A percentile compares a stretch with the other conserved stretches of the same genome.
Conservation (phyloP, 2,797 vertebrate species). For the Notamacropus eugenii region DNA sequence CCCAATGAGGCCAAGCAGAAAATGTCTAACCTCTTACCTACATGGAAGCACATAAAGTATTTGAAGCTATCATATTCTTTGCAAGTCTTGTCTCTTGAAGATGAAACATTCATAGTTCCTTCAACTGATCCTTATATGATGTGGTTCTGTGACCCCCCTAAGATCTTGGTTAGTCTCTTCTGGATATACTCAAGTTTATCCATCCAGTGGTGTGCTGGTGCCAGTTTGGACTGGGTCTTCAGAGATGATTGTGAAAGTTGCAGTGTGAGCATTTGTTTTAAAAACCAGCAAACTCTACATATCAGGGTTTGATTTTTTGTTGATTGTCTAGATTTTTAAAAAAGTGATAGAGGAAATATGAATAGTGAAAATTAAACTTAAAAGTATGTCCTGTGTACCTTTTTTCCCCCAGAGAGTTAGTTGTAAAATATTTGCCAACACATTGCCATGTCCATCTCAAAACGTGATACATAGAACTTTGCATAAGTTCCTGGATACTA, state of each 20-base stretch:
- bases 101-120: not conserved
- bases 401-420: not conserved
- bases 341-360: not conserved
- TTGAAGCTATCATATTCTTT: not conserved
- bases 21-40: not conserved
- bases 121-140: not conserved
- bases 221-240: not conserved
- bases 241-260: not conserved
- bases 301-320: not conserved
- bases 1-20: not conserved
- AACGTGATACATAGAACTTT: not conserved
- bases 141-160: not conserved
- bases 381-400: not conserved
- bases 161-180: not conserved
- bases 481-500: not conserved
- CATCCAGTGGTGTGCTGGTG: not conserved
- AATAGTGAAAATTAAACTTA: not conserved
- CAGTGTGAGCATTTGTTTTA: not conserved
- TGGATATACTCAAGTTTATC: not conserved
- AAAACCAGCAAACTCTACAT: not conserved
- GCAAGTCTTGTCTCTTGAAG: too few species aligned
- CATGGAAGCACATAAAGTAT: not conserved
- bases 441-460: not conserved
- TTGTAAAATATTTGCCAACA: not conserved
- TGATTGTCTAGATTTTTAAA: not conserved